Conservation (phyloP, 2,797 vertebrate species). For the Taenioides sp. region DNA sequence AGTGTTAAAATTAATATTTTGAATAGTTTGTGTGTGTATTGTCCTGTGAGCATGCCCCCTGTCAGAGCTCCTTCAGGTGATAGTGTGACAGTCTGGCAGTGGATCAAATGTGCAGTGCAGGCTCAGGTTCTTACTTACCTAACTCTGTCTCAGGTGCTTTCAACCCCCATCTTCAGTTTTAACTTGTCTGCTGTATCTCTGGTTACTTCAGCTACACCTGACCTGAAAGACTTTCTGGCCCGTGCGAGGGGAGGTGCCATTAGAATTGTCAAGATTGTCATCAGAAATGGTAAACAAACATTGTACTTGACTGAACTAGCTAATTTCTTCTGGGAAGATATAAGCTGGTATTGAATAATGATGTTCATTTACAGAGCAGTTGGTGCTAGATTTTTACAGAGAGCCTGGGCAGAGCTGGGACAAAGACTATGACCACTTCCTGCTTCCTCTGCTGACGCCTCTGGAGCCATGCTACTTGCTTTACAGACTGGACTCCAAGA, state of each 20-base stretch:
- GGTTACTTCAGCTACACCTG: conserved; percentile 89
- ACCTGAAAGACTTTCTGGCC: conserved; percentile 94
- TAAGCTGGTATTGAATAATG: conserved; percentile 4
- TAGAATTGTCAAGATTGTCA: conserved; percentile 94
- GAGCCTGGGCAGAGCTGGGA: conserved; percentile 90
- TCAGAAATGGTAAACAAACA: conserved; percentile 95
- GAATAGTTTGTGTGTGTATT: neutral
- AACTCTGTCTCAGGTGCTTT: conserved; percentile 55
- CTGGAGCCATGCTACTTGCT: conserved; percentile 94
- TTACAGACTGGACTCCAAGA: conserved; percentile 93
- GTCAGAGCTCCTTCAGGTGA: conserved; percentile 42
- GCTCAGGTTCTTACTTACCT: conserved; percentile 68
- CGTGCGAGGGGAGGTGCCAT: conserved; percentile 88
- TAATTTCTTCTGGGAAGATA: neutral
- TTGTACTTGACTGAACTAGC: conserved; percentile 11
- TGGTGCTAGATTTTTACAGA: conserved; percentile 89
- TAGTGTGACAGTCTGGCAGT: conserved; percentile 50
- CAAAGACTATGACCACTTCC: conserved; percentile 86
- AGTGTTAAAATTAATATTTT: neutral
- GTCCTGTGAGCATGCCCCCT: neutral
- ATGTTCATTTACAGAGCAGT: conserved; percentile 81
- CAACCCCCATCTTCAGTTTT: conserved; percentile 54
- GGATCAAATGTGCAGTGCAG: conserved; percentile 67
- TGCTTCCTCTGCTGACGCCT: conserved; percentile 88
- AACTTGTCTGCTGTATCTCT: conserved; percentile 79